Base-by-base conservation (phyloP, 2,113 vertebrate species). In the Larimichthys polyactis region DNA sequence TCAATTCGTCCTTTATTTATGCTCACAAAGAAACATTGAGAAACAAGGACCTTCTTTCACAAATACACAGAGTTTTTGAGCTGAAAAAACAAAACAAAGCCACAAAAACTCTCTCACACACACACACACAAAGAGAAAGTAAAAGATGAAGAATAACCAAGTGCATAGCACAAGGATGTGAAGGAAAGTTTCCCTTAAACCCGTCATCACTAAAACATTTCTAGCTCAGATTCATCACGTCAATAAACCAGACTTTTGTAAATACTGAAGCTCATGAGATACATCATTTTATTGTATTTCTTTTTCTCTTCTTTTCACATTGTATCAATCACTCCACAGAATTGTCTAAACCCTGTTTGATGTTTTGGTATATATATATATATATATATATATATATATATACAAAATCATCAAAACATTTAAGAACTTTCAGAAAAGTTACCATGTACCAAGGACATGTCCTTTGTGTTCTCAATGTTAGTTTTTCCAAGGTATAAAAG, bases 1-100 rank as follows among this genome's bases (percentile, higher is more conserved):
- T 65, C 62, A 73, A 19, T 27, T 66, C 36, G 52, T 43, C 14
- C n/a, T 74, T 69, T 51, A 68, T 68, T 44, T 49, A 32, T 4
- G 6, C 36, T 22, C 12, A 19, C n/a, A 49, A 54, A 36, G 22
- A 67, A 11, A 49, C 36, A 40, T 11, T 71, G 5, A 51, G 36
- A 72, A 66, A 55, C 24, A 58, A 29, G 59, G 48, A 27, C 14
- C 40, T 8, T 65, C 22, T 43, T 63, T 66, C 19, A 58, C 24
- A 60, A 63, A 7, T 17, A 4, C 46, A 17, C 5, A n/a, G 67
- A 48, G 15, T 27, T 59, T 68, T 15, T 16, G 65, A 69, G n/a
- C 46, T 17, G 10, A 11, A 44, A 40, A 81, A 46, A 62, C 11
- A 70, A 24, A 48, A 52, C 12, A 16, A 46, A 11, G 9, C 7